These are phyloP conservation scores for Notodonta ziczac DNA, from an alignment of 2,888 invertebrate species.

Conservation along the genomic window DNA sequence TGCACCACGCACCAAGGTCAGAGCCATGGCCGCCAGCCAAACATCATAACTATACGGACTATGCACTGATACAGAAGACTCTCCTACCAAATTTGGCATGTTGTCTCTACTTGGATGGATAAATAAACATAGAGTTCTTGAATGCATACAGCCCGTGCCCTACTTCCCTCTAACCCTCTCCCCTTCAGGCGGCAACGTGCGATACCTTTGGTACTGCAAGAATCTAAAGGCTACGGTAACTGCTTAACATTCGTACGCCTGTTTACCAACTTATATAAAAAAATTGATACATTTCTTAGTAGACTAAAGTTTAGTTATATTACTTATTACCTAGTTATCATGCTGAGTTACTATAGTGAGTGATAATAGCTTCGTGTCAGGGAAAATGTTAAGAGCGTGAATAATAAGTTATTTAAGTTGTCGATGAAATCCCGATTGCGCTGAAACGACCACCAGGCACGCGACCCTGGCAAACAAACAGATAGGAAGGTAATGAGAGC, in stretches of 20 bases:
- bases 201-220: no score
- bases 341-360: neutral
- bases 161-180: no score
- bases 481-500: neutral
- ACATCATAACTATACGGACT: conserved; percentile 27
- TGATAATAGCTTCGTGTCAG: neutral
- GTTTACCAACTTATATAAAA: no score
- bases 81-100: neutral
- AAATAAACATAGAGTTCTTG: neutral
- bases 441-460: neutral
- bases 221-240: no score
- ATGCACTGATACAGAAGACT: conserved; percentile 7
- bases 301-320: no score
- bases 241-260: no score
- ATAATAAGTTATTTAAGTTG: neutral
- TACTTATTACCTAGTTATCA: neutral
- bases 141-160: neutral
- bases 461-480: conserved; percentile 1
- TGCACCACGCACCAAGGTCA: conserved; percentile 53
- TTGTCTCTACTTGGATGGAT: neutral
- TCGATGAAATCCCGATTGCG: neutral
- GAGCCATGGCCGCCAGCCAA: conserved; percentile 46
- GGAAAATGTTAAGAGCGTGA: neutral
- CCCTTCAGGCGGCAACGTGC: no score
- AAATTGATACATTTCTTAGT: no score